phyloP scores from a whole-genome alignment of 2,113 vertebrate species.

The Aptenodytes forsteri region DNA sequence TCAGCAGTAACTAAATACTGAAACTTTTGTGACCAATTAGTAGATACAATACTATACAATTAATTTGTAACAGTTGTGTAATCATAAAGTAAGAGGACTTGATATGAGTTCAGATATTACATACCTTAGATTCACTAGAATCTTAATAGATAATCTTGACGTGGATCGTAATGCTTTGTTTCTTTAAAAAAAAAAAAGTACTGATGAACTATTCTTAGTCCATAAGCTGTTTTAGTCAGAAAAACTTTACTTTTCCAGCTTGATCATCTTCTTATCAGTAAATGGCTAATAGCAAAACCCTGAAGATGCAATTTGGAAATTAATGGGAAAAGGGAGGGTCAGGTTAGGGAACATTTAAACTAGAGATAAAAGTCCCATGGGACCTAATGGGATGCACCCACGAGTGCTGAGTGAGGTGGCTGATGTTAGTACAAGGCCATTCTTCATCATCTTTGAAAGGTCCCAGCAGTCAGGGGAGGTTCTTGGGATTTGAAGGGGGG shows the following conservation, averaged over 20 bases:
- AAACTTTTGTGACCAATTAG: neutral
- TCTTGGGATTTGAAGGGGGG: neutral
- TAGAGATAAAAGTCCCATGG: neutral
- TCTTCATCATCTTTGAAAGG: neutral
- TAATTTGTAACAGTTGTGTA: neutral
- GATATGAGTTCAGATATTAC: neutral
- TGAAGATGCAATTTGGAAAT: neutral
- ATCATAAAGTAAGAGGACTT: neutral
- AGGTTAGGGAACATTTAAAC: neutral
- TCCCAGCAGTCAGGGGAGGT: neutral
- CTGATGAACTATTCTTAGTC: neutral
- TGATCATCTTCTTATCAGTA: neutral
- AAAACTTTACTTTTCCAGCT: neutral
- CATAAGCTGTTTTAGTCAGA: neutral
- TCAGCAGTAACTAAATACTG: neutral
- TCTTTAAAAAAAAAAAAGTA: neutral
- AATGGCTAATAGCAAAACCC: neutral
- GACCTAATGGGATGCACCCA: neutral
- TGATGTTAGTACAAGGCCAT: neutral
- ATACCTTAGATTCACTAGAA: neutral
- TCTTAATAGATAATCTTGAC: neutral
- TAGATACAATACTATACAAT: neutral
- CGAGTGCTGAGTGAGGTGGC: neutral
- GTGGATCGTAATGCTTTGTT: neutral
- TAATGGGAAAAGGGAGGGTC: neutral